A percentile compares a stretch with the other conserved stretches of the same genome.
These are phyloP conservation scores for Antennarius maculatus DNA, from an alignment of 2,797 vertebrate genomes.

Conservation along the genomic window DNA sequence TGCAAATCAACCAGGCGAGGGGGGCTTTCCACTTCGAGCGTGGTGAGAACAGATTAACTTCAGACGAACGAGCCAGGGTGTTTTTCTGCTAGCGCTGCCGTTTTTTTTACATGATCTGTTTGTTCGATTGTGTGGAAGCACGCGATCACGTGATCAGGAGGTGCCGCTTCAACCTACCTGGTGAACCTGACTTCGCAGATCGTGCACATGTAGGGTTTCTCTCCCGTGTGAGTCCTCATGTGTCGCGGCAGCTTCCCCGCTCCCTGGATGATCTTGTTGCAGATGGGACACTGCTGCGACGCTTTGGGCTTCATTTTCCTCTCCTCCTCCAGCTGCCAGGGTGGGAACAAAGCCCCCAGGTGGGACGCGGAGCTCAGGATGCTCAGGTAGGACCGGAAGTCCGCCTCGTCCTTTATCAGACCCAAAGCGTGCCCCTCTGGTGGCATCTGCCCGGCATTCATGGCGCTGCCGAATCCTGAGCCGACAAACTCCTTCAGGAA, in stretches of 20 bases:
- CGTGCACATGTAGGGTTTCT: constrained; percentile 98
- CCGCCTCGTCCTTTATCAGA: constrained; percentile 92
- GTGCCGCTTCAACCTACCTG: constrained; percentile 83
- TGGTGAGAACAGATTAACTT: constrained; percentile 45
- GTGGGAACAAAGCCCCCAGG: constrained; percentile 91
- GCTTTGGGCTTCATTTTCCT: constrained; percentile 98
- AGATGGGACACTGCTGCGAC: constrained; percentile 97
- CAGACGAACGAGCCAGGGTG: constrained; percentile 47
- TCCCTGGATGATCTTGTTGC: constrained; percentile 99
- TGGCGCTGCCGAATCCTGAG: constrained; percentile 68
- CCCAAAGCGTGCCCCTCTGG: constrained; percentile 81
- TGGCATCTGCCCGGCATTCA: constrained; percentile 56
- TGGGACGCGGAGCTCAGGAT: constrained; percentile 93
- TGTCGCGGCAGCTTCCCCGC: constrained; percentile 96
- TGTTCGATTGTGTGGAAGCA: no score
- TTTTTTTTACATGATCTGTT: constrained; percentile 29
- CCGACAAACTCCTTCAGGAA: constrained; percentile 93
- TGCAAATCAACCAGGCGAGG: constrained; percentile 52
- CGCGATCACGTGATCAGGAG: constrained; percentile 6
- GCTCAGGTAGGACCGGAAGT: constrained; percentile 93
- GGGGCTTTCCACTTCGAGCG: constrained; percentile 69
- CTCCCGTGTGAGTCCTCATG: constrained; percentile 98
- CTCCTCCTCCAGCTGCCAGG: constrained; percentile 96
- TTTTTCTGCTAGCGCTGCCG: constrained; percentile 52
- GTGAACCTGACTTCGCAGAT: constrained; percentile 99